Conservation (phyloP, 2,797 vertebrate species). For the Mus minutoides region DNA sequence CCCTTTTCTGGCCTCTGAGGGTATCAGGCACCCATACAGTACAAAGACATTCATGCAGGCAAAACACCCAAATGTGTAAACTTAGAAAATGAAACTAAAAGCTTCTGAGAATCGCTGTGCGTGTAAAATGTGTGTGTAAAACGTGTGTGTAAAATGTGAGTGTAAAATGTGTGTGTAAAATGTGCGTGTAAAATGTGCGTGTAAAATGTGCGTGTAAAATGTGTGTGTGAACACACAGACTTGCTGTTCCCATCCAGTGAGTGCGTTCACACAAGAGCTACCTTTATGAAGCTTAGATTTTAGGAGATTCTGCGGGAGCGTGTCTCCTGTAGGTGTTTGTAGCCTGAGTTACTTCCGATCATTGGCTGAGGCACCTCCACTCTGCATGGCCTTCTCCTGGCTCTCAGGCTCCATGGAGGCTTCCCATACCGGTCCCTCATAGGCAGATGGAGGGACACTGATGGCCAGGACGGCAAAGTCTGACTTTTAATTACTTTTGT, state of each 20-base stretch:
- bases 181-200: no score
- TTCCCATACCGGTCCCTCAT: neutral
- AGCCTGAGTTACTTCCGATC: neutral
- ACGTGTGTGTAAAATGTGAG: no score
- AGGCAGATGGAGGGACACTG: neutral
- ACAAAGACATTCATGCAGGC: neutral
- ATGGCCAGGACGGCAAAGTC: neutral
- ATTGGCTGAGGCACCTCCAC: neutral
- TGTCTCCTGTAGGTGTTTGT: constrained; percentile 38
- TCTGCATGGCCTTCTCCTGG: neutral
- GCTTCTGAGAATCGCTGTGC: neutral
- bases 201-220: no score
- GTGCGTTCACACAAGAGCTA: neutral
- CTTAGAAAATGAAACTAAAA: neutral
- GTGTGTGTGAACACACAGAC: neutral
- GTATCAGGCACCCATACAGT: neutral
- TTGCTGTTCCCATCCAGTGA: neutral
- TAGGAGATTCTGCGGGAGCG: neutral
- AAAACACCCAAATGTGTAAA: neutral
- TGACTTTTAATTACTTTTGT: constrained; percentile 3
- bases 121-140: neutral
- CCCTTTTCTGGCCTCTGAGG: neutral
- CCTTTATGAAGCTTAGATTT: neutral
- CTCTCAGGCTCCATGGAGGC: neutral
- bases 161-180: no score